A percentile compares a stretch with the other conserved stretches of the same genome.
phyloP scores from a whole-genome alignment of 2,797 vertebrate species.

The Valencia hispanica region DNA sequence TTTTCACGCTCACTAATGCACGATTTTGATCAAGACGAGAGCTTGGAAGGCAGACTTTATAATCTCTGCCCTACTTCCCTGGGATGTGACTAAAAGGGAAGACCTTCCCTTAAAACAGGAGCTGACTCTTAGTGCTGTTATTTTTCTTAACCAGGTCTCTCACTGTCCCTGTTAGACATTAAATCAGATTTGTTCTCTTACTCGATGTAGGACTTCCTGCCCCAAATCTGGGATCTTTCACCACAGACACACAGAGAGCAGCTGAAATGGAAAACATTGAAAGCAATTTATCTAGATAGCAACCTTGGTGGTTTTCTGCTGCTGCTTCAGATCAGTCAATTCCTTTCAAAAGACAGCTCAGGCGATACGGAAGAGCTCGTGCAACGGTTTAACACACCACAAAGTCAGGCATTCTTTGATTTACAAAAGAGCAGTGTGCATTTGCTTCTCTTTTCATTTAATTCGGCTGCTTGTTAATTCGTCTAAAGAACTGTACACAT shows the following conservation, averaged over 20 bases:
- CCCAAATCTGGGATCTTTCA: slow-evolving; percentile 34
- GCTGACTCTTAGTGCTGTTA: not conserved
- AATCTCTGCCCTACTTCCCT: slow-evolving; percentile 18
- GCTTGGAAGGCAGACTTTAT: slow-evolving; percentile 5
- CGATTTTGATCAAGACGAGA: not conserved
- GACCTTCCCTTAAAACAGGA: slow-evolving; percentile 11
- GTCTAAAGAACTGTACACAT: not conserved
- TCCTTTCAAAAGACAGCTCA: slow-evolving; percentile 46
- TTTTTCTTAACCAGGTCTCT: not conserved
- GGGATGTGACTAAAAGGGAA: slow-evolving; percentile 9
- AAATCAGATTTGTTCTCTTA: slow-evolving; percentile 4
- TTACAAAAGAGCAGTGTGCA: slow-evolving; percentile 32
- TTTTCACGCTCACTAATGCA: slow-evolving; percentile 2
- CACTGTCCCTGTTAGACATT: slow-evolving; percentile 16
- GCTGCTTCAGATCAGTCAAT: slow-evolving; percentile 50
- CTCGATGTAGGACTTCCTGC: not conserved
- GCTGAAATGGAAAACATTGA: slow-evolving; percentile 42
- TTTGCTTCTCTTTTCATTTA: slow-evolving; percentile 43
- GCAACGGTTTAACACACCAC: slow-evolving; percentile 41
- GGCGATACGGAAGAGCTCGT: slow-evolving; percentile 20
- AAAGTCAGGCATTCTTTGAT: slow-evolving; percentile 58
- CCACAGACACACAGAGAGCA: not conserved
- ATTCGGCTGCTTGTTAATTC: slow-evolving; percentile 6
- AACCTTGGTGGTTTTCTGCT: slow-evolving; percentile 39
- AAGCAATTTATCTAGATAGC: slow-evolving; percentile 44